Conservation (phyloP, 2,113 vertebrate genomes). For the Panthera tigris region DNA sequence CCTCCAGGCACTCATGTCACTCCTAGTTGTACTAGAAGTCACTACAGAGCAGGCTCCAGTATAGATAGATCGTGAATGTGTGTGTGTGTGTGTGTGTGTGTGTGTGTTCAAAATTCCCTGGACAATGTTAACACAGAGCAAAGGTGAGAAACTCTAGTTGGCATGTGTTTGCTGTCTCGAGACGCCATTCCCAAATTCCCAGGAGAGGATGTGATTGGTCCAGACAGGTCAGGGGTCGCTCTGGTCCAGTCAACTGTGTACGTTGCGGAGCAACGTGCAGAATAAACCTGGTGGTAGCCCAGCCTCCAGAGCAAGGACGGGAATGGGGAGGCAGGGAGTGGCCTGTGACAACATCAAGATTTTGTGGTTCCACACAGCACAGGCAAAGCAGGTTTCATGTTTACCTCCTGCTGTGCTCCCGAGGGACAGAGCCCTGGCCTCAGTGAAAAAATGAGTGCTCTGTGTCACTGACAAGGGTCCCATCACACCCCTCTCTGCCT, state of each 20-base stretch:
- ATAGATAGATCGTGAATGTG: not conserved
- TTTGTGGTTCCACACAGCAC: not conserved
- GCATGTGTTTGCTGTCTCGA: not conserved
- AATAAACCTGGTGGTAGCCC: fast-evolving
- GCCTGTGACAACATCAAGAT: not conserved
- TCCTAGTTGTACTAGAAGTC: not conserved
- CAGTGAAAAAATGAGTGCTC: not conserved
- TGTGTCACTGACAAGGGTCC: not conserved
- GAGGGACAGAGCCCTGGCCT: not conserved
- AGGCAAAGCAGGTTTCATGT: not conserved
- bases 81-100: not conserved
- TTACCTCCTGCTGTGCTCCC: not conserved
- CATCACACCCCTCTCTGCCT: not conserved
- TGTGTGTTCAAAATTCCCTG: not conserved
- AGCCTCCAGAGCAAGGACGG: not conserved
- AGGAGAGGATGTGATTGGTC: not conserved
- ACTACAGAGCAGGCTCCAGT: no score
- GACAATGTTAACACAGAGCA: not conserved
- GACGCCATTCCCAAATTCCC: not conserved
- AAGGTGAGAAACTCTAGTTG: not conserved
- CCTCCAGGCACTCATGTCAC: fast-evolving
- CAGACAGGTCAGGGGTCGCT: not conserved
- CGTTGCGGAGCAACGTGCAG: fast-evolving
- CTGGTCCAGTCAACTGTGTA: not conserved
- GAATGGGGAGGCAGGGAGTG: fast-evolving